phyloP scores from a whole-genome alignment of 1,140 invertebrate genomes.

The Solenopsis fugax region DNA sequence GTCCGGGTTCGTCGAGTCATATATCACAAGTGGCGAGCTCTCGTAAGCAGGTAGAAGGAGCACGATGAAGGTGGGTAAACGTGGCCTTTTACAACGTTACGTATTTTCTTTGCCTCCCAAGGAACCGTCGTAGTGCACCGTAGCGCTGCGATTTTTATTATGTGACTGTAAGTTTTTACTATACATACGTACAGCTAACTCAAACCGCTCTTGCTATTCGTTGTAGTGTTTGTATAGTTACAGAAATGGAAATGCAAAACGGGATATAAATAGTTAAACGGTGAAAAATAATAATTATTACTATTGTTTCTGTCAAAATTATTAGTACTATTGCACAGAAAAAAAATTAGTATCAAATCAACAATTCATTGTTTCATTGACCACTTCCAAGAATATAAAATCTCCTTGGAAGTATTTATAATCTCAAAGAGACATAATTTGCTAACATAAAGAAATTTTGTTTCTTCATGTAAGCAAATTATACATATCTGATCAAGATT shows the following conservation, averaged over 20 bases:
- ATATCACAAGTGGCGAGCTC: conserved; percentile 74
- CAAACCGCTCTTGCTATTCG: not conserved
- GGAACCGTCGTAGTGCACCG: conserved; percentile 11
- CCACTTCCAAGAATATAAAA: too few species aligned
- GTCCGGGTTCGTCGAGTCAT: conserved; percentile 78
- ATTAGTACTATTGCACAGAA: not conserved
- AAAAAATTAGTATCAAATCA: too few species aligned
- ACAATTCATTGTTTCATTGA: too few species aligned
- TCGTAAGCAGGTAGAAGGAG: conserved; percentile 64
- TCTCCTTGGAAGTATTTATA: too few species aligned
- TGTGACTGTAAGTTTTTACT: conserved; percentile 1
- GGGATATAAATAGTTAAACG: not conserved
- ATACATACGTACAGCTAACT: not conserved
- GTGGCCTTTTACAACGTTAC: conserved; percentile 70
- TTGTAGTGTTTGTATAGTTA: not conserved
- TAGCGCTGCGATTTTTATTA: not conserved
- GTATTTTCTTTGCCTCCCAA: conserved; percentile 50
- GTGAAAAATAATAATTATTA: not conserved
- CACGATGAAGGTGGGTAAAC: conserved; percentile 68
- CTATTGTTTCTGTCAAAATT: not conserved
- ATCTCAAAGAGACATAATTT: too few species aligned
- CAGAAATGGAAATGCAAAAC: not conserved
- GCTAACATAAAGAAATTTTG: too few species aligned
- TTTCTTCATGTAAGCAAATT: too few species aligned
- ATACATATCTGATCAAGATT: too few species aligned